Base-by-base conservation (phyloP, 2,888 invertebrate genomes). In the Julus scandinavius region DNA sequence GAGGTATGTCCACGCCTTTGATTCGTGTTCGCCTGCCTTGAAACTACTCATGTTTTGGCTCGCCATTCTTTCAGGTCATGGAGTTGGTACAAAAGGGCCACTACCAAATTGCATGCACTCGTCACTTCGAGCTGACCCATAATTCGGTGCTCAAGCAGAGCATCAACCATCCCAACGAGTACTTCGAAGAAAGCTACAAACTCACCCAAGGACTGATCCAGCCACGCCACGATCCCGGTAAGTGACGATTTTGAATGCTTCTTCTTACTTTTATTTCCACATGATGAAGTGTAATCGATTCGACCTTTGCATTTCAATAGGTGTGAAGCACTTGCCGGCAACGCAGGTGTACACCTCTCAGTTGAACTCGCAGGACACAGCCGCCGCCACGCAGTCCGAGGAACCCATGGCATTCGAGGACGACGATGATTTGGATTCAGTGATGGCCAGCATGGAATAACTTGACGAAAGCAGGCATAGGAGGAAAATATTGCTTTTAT, bases 91-190 rank as follows among this genome's bases (percentile, higher is more conserved):
- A 95, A 89, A 95, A 95, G 89, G 95, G 96, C 0, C 97, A 98
- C 91, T 98, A 95, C 91, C 96, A 97, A 92, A 93, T 98, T 89
- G 98, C 98, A 0, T 99, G 99, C 92, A 95, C 95, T 83, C 95
- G 96, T 91, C 97, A 96, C 92, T 98, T 93, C 90, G 92, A 97
- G 93, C 90, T 91, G 6, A 91, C 90, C 3, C 92, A 93, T 89
- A 90, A 91, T 20, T 88, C 90, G 0, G 83, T 86, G 20, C 87
- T 85, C n/a, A 96, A 96, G 93, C 93, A 94, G 87, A 94, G 94
- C 0, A 95, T 97, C 72, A 95, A 95, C 91, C 98, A 99, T 93
- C 99, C 99, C 0, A 98, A 98, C 93, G 96, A 96, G 90, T 99
- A 96, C 92, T 98, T 96, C 92, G 95, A 96, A 91, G 96, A 97